phyloP scores from a whole-genome alignment of 2,797 vertebrate genomes.

The Urophycis tenuis region DNA sequence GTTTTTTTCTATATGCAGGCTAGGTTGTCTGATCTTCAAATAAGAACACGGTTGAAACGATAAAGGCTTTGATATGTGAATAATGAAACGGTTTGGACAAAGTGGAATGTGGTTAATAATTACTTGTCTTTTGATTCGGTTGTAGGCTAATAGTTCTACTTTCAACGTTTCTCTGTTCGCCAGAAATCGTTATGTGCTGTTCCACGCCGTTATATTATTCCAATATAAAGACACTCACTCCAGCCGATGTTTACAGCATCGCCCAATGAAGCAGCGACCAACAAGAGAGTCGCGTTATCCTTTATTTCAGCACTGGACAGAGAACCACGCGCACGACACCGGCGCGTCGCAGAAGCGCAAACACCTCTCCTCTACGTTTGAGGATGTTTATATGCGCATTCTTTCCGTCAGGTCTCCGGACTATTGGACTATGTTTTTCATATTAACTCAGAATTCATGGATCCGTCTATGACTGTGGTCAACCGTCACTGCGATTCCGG shows the following conservation, averaged over 20 bases:
- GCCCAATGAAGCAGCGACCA: too few relatives aligned
- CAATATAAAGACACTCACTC: neutral
- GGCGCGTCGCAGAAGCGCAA: neutral
- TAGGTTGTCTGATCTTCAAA: neutral
- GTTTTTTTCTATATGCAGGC: neutral
- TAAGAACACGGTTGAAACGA: too few relatives aligned
- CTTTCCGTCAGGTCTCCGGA: neutral
- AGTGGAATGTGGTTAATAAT: too few relatives aligned
- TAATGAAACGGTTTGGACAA: too few relatives aligned
- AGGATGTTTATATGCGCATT: neutral
- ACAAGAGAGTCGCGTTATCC: neutral
- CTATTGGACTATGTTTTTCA: neutral
- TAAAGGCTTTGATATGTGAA: neutral
- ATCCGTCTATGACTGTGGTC: neutral
- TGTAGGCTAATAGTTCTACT: too few relatives aligned
- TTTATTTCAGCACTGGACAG: constrained; percentile 13
- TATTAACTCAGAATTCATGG: neutral
- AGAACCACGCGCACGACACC: neutral
- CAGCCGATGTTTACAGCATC: neutral
- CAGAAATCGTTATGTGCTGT: neutral
- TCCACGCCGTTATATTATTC: too few relatives aligned
- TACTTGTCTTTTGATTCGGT: too few relatives aligned
- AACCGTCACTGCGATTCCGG: neutral
- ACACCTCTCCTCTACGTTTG: neutral
- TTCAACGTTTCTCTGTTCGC: neutral